Evolutionary conservation across 2,113 vertebrate genomes (phyloP), one percentile per base, ranked within the genome.

Genomic region (Synchiropus splendidus): DNA sequence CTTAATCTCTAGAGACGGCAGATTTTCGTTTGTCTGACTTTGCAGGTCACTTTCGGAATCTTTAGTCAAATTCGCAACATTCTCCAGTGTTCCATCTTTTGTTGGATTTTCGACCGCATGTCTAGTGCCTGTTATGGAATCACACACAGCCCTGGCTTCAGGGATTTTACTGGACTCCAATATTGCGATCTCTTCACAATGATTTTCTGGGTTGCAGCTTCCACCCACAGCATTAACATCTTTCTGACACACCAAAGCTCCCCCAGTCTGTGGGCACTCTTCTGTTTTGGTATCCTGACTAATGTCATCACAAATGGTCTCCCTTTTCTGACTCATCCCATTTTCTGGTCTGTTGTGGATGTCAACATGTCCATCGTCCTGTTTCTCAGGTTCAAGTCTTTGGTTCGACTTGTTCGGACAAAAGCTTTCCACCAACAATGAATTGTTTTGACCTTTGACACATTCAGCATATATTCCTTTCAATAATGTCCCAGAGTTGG

Each of bases 241-340:
- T 31, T 32, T 18, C 17, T 13, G 32, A 55, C 9, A 0, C 38
- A 44, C 30, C 27, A 39, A 12, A 16, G 6, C 1, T 1, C 13
- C 16, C 33, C 49, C 21, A 40, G 48, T 16, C 36, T 38, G 21
- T 21, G 10, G 11, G 38, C 10, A 52, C 6, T 38, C 33, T 58
- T 18, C 38, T 18, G 58, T 44, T 18, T 51, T 9, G 45, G 21
- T 11, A 60, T 50, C 49, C 16, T 41, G 18, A 17, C 27, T 38
- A 45, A 39, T 15, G n/a, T 37, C 54, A 31, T 58, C 54, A 35
- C 45, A 50, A 57, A 47, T n/a, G 1, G 38, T 31, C 21, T 53
- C 52, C 16, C 46, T 41, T 33, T 3, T 51, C 37, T 59, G 56
- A 15, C 12, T 10, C 45, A 14, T 18, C 12, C 16, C 18, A 38